Evolutionary conservation across 1,140 invertebrate species (phyloP).

Genomic region (Lucilia cuprina): DNA sequence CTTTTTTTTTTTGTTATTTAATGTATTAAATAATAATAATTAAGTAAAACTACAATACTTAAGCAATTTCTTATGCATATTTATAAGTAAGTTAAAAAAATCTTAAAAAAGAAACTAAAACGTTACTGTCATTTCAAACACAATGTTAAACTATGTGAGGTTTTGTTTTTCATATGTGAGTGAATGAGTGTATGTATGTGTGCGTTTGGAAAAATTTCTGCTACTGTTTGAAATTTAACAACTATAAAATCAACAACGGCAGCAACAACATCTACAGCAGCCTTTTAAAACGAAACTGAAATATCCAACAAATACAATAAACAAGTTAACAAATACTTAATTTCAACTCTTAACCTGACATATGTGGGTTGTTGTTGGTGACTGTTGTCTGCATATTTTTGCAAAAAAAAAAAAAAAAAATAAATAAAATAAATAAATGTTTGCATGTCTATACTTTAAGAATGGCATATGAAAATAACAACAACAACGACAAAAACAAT

Average conservation of each 20-base stretch:
- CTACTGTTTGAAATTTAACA: neutral
- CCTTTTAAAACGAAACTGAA: neutral
- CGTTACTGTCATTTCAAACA: neutral
- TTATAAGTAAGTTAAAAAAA: neutral
- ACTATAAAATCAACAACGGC: too few relatives aligned
- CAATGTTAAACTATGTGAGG: neutral
- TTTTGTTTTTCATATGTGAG: neutral
- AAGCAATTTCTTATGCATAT: too few relatives aligned
- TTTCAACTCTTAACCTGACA: slow-evolving; percentile 34
- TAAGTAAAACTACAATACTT: neutral
- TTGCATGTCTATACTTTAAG: slow-evolving; percentile 14
- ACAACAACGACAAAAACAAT: neutral
- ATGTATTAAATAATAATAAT: neutral
- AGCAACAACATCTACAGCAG: neutral
- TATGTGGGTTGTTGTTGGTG: slow-evolving; percentile 34
- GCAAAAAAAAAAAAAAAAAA: slow-evolving; percentile 11
- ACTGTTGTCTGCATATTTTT: slow-evolving; percentile 33
- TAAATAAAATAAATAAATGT: neutral
- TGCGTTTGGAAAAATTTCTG: neutral
- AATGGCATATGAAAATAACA: slow-evolving; percentile 23
- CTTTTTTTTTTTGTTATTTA: neutral
- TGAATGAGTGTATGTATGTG: neutral
- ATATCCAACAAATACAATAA: neutral
- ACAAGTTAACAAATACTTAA: slow-evolving; percentile 23
- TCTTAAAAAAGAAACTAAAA: neutral